phyloP scores from a whole-genome alignment of 30 jellyfish, hydroid and myxozoan genomes.

The Hydractinia symbiolongicarpus region DNA sequence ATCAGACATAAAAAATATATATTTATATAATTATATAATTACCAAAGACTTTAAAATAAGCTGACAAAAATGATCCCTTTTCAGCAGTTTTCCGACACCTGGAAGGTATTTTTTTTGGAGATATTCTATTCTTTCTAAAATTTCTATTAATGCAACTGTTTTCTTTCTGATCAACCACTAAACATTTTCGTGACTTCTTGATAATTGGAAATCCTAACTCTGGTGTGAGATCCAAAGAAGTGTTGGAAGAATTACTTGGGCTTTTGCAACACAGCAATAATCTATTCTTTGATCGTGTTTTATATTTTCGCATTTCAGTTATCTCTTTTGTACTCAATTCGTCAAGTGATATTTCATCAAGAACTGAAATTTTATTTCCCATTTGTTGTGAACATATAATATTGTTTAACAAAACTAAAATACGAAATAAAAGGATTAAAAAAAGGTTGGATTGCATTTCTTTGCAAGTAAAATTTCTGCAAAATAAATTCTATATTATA shows the following conservation, averaged over 20 bases:
- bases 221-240: constrained; percentile 1
- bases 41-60: constrained; percentile 52
- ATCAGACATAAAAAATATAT: not conserved
- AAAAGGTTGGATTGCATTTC: no score
- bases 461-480: no score
- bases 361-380: constrained; percentile 15
- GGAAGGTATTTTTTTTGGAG: not conserved
- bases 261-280: not conserved
- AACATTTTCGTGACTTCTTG: not conserved
- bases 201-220: not conserved
- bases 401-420: no score
- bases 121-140: not conserved
- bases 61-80: constrained; percentile 27
- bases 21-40: not conserved
- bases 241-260: not conserved
- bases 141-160: no score
- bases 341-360: not conserved
- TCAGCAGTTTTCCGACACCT: constrained; percentile 13
- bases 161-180: constrained; percentile 4
- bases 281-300: not conserved
- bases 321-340: not conserved
- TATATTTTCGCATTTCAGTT: not conserved
- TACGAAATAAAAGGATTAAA: no score
- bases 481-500: no score
- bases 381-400: not conserved